These are phyloP conservation scores for Nyctibius grandis DNA, from an alignment of 2,797 vertebrate species.

Conservation along the genomic window DNA sequence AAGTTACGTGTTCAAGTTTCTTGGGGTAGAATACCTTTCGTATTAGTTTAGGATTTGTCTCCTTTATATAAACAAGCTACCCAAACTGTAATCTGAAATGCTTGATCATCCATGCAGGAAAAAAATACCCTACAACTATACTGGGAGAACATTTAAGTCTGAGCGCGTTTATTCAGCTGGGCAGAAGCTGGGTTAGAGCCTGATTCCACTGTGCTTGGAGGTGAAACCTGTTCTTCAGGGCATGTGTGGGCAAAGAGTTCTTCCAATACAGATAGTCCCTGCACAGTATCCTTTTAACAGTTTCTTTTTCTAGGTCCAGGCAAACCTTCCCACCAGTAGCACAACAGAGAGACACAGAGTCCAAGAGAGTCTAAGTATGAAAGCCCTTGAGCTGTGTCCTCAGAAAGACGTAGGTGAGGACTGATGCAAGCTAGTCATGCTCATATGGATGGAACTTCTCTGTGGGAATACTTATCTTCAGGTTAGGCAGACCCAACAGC, in stretches of 20 bases:
- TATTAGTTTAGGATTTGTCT: neutral
- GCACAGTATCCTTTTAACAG: neutral
- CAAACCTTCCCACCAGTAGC: neutral
- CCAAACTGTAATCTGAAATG: neutral
- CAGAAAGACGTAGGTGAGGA: neutral
- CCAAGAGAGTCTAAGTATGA: neutral
- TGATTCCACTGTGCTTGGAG: neutral
- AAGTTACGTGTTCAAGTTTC: rapidly evolving
- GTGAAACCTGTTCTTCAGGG: neutral
- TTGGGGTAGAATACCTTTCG: neutral
- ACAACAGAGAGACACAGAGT: neutral
- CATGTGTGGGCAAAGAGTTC: neutral
- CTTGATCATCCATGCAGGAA: neutral
- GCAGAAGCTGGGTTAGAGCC: neutral
- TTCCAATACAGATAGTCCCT: neutral
- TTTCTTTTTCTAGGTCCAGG: neutral
- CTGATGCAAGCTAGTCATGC: neutral
- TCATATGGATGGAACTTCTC: neutral
- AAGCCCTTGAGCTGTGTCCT: neutral
- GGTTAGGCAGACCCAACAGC: neutral
- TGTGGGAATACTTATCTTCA: neutral
- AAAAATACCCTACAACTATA: neutral
- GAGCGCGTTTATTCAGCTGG: neutral
- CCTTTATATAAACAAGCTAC: neutral
- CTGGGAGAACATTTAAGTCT: neutral